Evolutionary conservation across 2,888 invertebrate species (phyloP).

Genomic region (Autographa gamma): DNA sequence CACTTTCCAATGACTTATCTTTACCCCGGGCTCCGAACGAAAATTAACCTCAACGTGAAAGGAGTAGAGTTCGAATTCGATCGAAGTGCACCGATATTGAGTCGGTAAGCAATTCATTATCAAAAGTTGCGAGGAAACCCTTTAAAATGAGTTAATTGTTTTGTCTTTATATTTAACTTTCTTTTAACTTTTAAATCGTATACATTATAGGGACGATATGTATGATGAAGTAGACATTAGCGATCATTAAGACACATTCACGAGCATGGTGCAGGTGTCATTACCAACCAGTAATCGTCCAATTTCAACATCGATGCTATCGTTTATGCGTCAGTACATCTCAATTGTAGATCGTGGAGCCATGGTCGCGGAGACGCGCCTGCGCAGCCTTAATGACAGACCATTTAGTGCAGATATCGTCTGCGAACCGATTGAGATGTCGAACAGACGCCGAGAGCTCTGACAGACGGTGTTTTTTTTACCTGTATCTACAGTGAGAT

Average conservation of each 20-base stretch:
- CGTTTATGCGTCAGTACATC: constrained; percentile 59
- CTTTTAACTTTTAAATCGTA: constrained; percentile 72
- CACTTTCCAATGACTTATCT: constrained; percentile 87
- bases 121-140: constrained; percentile 85
- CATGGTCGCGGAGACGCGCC: constrained; percentile 70
- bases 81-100: constrained; percentile 52
- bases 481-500: constrained; percentile 68
- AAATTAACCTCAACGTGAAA: constrained; percentile 65
- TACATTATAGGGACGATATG: constrained; percentile 35
- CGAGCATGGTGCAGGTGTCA: constrained; percentile 24
- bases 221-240: constrained; percentile 25
- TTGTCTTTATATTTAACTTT: constrained; percentile 74
- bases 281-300: constrained; percentile 34
- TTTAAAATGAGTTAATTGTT: constrained; percentile 83
- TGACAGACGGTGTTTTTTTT: constrained; percentile 72
- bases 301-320: constrained; percentile 59
- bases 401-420: constrained; percentile 76
- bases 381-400: constrained; percentile 76
- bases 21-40: constrained; percentile 60
- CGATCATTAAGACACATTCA: constrained; percentile 13
- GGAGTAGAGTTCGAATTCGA: constrained; percentile 60
- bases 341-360: constrained; percentile 72
- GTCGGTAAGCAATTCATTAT: constrained; percentile 80
- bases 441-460: constrained; percentile 58
- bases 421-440: constrained; percentile 75